phyloP scores from a whole-genome alignment of 2,888 invertebrate species.

The Hydrotaea diabolus region DNA sequence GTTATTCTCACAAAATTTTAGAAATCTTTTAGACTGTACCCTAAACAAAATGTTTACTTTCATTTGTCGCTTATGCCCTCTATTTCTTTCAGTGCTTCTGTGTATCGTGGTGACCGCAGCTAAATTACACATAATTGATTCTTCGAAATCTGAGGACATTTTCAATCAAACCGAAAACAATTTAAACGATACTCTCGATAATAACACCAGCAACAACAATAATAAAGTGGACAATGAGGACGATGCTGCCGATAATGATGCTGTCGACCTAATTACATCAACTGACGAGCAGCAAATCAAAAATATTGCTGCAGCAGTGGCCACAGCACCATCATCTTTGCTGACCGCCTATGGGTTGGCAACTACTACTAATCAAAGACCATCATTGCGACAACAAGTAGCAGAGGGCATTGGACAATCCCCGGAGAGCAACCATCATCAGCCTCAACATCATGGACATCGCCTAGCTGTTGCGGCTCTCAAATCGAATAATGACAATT shows the following conservation, averaged over 20 bases:
- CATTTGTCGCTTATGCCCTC: not conserved
- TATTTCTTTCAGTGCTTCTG: conserved; percentile 6
- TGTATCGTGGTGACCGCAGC: conserved; percentile 24
- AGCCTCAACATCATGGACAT: not conserved
- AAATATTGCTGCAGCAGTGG: not conserved
- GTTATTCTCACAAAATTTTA: too few relatives aligned
- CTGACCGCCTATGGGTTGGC: not conserved
- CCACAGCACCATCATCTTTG: not conserved
- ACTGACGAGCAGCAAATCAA: conserved; percentile 4
- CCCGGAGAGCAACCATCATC: not conserved
- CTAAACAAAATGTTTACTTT: too few relatives aligned
- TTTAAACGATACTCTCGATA: conserved; percentile 46
- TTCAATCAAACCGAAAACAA: conserved; percentile 52
- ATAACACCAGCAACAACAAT: conserved; percentile 8
- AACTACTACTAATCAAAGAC: conserved; percentile 30
- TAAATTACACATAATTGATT: conserved; percentile 46
- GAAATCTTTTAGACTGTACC: too few relatives aligned
- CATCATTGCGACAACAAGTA: not conserved
- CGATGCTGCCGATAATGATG: not conserved
- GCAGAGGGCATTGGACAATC: not conserved
- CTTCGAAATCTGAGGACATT: conserved; percentile 49
- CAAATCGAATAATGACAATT: conserved; percentile 55
- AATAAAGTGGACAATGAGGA: not conserved
- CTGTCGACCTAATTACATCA: conserved; percentile 53
- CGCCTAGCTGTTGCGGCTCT: not conserved